Percentiles rank a stretch among this genome's conserved stretches.
These are phyloP conservation scores for Zalophus californianus DNA, from an alignment of 2,797 vertebrate species.

Conservation along the genomic window DNA sequence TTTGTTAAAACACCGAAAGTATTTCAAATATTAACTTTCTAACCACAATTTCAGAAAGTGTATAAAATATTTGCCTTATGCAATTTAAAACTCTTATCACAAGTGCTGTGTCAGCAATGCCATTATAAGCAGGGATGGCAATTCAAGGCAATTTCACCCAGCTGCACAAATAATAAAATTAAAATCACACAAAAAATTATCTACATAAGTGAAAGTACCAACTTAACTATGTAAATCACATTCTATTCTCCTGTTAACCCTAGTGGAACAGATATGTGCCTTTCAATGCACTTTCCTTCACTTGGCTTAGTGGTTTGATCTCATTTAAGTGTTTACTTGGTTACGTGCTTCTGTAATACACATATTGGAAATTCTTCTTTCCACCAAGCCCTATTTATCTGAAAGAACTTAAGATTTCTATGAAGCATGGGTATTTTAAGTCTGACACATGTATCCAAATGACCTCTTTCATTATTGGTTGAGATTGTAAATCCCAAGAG, in stretches of 20 bases:
- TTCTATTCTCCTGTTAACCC: not conserved
- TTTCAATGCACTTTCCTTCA: not conserved
- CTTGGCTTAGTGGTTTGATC: conserved; percentile 43
- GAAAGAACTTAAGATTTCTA: not conserved
- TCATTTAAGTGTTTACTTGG: not conserved
- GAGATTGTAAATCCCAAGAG: not conserved
- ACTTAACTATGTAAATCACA: not conserved
- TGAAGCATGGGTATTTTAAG: not conserved
- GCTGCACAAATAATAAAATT: conserved; percentile 15
- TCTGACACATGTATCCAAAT: not conserved
- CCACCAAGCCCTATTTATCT: not conserved
- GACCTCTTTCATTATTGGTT: not conserved
- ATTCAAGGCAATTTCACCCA: not conserved
- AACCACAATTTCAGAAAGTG: not conserved
- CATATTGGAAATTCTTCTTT: not conserved
- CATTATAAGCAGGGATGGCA: not conserved
- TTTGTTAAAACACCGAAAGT: conserved; percentile 19
- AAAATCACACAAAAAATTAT: conserved; percentile 33
- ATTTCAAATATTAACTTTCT: conserved; percentile 50
- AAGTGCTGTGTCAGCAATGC: conserved; percentile 1
- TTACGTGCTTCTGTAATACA: not conserved
- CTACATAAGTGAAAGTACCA: not conserved
- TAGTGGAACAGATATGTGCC: not conserved
- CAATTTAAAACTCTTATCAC: conserved; percentile 19
- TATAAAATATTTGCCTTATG: conserved; percentile 9